Evolutionary conservation across 2,888 invertebrate species (phyloP), one percentile per base, ranked within the genome.

Genomic region (Epistrophe grossulariae): DNA sequence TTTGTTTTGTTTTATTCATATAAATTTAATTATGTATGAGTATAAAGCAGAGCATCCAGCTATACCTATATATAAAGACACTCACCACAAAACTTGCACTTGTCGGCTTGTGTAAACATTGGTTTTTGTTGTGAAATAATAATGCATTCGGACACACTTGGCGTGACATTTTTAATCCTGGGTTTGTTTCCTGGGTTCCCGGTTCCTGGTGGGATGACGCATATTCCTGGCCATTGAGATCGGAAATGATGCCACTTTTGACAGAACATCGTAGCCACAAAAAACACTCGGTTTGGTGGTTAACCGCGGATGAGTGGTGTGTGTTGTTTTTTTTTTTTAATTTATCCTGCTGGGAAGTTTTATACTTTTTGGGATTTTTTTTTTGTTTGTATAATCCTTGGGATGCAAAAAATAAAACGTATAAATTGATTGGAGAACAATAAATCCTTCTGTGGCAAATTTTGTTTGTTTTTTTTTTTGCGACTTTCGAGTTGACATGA

Each of bases 111-210:
- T 84, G 80, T 84, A 72, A 72, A 80, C 80, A 77, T 72, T 24
- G 73, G 78, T 17, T 79, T 82, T 79, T 79, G 68, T 79, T 87
- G 76, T 83, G 59, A 83, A 87, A 87, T 87, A 87, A 87, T 83
- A 79, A 87, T 87, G 79, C 83, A 83, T 83, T 76, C 79, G 62
- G 73, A 79, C 72, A 83, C 83, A 83, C 79, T 87, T 79, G 79
- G 87, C 62, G 83, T 79, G 79, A 83, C 76, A 79, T 83, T 83
- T 87, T 45, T 72, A 83, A 83, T 87, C 87, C 83, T 17, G 60
- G 60, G 8, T 15, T 31, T 28, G 43, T n/a, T 28, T 66, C 11
- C 45, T 31, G 66, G 66, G 35, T 3, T 52, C 1, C 11, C 11
- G 19, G 8, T 28, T 8, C 8, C 24, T 0, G 17, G 6, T 11